Conservation (phyloP, 2,113 vertebrate genomes). For the Ciconia boyciana region DNA sequence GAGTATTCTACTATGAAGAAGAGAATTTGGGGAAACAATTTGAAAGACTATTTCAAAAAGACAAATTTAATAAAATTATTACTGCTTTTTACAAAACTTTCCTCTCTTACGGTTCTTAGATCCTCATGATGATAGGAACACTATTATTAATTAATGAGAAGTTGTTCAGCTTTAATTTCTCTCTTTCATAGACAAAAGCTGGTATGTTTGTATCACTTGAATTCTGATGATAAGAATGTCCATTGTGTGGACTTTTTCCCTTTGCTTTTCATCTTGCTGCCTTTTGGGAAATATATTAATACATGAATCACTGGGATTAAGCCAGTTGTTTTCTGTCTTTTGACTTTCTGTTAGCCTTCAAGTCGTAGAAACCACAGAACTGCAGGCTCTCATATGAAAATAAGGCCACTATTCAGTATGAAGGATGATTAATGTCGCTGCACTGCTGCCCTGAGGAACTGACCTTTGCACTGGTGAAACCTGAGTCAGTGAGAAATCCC, state of each 20-base stretch:
- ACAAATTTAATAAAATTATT: neutral
- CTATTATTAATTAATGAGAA: neutral
- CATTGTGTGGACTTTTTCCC: neutral
- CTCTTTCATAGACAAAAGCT: neutral
- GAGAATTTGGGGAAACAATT: neutral
- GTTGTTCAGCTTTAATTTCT: neutral
- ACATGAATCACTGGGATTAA: neutral
- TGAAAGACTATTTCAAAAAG: neutral
- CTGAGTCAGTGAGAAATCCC: neutral
- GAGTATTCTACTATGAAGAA: neutral
- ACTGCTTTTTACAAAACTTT: neutral
- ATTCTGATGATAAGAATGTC: neutral
- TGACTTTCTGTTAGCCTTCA: neutral
- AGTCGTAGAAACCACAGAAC: neutral
- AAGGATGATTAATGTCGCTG: slow-evolving; percentile 20
- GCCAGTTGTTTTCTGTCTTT: neutral
- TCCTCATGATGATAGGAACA: neutral
- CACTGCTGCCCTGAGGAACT: neutral
- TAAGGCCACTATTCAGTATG: neutral
- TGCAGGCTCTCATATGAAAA: neutral
- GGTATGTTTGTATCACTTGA: neutral
- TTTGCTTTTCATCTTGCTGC: neutral
- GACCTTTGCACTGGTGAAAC: neutral
- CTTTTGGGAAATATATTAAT: neutral
- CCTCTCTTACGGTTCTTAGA: neutral